Conservation (phyloP, 2,888 invertebrate species). For the Acrobasis suavella region DNA sequence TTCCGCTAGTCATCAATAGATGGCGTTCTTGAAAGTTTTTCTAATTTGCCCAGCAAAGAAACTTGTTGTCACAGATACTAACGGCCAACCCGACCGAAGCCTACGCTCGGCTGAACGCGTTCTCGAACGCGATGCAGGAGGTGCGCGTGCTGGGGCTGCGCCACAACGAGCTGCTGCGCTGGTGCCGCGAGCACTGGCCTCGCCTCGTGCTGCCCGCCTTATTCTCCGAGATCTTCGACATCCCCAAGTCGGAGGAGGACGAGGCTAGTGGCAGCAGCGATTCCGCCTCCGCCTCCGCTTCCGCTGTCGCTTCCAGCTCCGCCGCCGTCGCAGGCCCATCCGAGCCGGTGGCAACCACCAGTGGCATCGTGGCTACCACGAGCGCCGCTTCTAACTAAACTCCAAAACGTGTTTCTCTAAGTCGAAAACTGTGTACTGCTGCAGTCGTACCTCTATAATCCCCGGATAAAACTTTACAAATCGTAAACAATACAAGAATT, state of each 20-base stretch:
- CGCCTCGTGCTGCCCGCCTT: conserved; percentile 93
- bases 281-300: background rate
- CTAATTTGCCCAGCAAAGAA: too few relatives aligned
- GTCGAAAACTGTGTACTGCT: background rate
- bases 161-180: conserved; percentile 92
- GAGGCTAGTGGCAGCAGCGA: too few relatives aligned
- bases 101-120: conserved; percentile 51
- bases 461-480: background rate
- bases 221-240: conserved; percentile 98
- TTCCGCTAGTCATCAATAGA: too few relatives aligned
- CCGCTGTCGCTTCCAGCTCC: background rate
- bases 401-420: background rate
- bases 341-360: background rate
- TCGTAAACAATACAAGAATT: too few relatives aligned
- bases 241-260: conserved; percentile 84
- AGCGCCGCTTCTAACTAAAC: background rate
- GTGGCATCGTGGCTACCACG: background rate
- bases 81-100: conserved; percentile 36
- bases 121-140: conserved; percentile 80
- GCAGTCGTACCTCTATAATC: background rate
- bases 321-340: background rate
- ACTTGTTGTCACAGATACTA: conserved; percentile 34
- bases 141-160: conserved; percentile 90
- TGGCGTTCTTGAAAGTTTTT: too few relatives aligned
- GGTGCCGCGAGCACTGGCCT: conserved; percentile 95